Conservation (phyloP, 2,888 invertebrate genomes). For the Acronicta alni region DNA sequence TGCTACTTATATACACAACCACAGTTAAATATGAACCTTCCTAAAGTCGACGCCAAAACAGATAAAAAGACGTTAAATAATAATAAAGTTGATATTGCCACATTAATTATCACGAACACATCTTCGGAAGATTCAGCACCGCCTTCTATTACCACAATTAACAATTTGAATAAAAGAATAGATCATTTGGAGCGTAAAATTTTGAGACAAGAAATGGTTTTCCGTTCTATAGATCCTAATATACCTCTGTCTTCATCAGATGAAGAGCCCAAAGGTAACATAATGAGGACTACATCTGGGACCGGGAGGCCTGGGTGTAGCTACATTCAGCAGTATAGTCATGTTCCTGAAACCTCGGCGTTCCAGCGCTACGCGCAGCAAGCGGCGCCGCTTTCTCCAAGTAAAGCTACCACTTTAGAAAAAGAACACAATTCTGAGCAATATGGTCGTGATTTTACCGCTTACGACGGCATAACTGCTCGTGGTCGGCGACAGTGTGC, state of each 20-base stretch:
- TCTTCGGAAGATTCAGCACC: slow-evolving; percentile 67
- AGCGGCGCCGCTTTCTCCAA: slow-evolving; percentile 74
- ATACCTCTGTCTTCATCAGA: slow-evolving; percentile 76
- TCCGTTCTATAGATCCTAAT: slow-evolving; percentile 75
- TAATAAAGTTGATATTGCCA: slow-evolving; percentile 74
- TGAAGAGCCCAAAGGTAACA: slow-evolving; percentile 70
- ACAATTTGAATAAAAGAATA: slow-evolving; percentile 73
- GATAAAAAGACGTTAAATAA: slow-evolving; percentile 60
- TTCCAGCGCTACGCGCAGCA: slow-evolving; percentile 81
- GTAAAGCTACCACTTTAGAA: slow-evolving; percentile 78
- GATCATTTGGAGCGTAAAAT: slow-evolving; percentile 78
- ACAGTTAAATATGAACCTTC: slow-evolving; percentile 72
- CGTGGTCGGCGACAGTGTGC: slow-evolving; percentile 81
- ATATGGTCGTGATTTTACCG: slow-evolving; percentile 83
- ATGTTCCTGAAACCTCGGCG: slow-evolving; percentile 83
- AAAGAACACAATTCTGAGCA: slow-evolving; percentile 85
- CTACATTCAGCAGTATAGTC: slow-evolving; percentile 84
- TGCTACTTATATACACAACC: slow-evolving; percentile 76
- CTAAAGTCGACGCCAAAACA: slow-evolving; percentile 66
- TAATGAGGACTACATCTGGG: slow-evolving; percentile 64
- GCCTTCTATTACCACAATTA: slow-evolving; percentile 60
- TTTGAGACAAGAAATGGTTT: slow-evolving; percentile 80
- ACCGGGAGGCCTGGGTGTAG: slow-evolving; percentile 77
- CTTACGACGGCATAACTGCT: slow-evolving; percentile 84
- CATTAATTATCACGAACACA: slow-evolving; percentile 70